These are phyloP conservation scores for Sympetrum striolatum DNA, from an alignment of 2,888 invertebrate species.

Conservation along the genomic window DNA sequence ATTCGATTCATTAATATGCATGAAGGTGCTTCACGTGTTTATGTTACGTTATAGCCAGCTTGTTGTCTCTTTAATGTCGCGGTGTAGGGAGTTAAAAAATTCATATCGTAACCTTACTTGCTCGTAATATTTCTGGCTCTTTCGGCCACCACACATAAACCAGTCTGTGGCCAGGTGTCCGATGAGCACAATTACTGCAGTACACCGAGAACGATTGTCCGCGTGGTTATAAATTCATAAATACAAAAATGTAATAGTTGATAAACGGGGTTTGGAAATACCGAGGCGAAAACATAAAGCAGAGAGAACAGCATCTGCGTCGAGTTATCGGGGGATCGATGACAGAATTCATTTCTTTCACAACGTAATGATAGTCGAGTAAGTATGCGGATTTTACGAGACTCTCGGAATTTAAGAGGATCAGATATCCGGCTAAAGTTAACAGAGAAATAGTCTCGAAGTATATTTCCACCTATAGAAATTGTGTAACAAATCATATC, in stretches of 20 bases:
- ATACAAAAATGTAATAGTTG: not conserved
- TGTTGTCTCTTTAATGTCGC: not conserved
- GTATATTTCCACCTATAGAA: too few species aligned
- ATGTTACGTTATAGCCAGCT: not conserved
- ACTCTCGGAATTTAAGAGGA: too few species aligned
- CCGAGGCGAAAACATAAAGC: not conserved
- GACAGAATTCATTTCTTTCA: too few species aligned
- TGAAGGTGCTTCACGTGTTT: not conserved
- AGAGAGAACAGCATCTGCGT: not conserved
- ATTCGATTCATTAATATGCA: not conserved
- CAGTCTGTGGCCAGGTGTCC: not conserved
- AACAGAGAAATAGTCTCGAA: too few species aligned
- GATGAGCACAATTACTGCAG: not conserved
- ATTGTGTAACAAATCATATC: too few species aligned
- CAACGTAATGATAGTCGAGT: too few species aligned
- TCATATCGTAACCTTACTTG: not conserved
- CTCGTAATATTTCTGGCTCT: not conserved
- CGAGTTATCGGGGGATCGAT: not conserved
- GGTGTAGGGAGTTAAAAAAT: not conserved
- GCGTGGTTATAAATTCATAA: not conserved
- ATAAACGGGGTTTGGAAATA: not conserved
- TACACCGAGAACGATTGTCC: not conserved
- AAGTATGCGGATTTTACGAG: too few species aligned
- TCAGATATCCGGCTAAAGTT: too few species aligned
- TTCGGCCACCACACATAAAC: not conserved